Base-by-base conservation (phyloP, 2,888 invertebrate species). In the Helleia helle region DNA sequence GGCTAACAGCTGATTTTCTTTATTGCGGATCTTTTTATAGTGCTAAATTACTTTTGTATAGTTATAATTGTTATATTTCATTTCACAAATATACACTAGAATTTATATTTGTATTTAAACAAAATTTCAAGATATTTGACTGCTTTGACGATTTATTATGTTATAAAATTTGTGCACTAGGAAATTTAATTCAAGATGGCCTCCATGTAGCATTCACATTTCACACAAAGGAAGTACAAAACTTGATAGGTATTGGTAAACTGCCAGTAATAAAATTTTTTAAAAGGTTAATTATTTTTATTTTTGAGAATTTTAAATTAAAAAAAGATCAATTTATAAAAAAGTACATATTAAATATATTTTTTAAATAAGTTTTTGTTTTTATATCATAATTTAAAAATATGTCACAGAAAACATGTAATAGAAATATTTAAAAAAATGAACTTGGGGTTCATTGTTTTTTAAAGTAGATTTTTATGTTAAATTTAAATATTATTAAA, bases 1-100 rank as follows among this genome's bases (percentile, higher is more conserved):
- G 81, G 75, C 73, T 84, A 84, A 85, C 86, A 85, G 85, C 86
- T 84, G 84, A 85, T 86, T 79, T 76, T 73, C 71, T 81, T 73
- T 77, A 79, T 75, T 79, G 68, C 62, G 66, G 68, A 69, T 71
- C 75, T 77, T 74, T 79, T 79, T 63, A 65, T 58, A 56, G 4
- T 14, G 6, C 55, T 65, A 56, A 46, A 47, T 55, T 57, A 47
- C 46, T 54, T 48, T 37, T 34, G 29, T 31, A 43, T 41, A n/a
- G n/a, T n/a, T n/a, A n/a, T n/a, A n/a, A n/a, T n/a, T 44, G 44
- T 46, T 40, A 41, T 8, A 1, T 31, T 34, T 42, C 37, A 27
- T 41, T 43, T 41, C 29, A 26, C 34, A 44, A 46, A 46, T 42
- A 40, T 38, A 31, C 25, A 48, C 46, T 14, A 43, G 39, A 50